Base-by-base conservation (phyloP, 2,888 invertebrate genomes). In the Drosophila setosimentum region DNA sequence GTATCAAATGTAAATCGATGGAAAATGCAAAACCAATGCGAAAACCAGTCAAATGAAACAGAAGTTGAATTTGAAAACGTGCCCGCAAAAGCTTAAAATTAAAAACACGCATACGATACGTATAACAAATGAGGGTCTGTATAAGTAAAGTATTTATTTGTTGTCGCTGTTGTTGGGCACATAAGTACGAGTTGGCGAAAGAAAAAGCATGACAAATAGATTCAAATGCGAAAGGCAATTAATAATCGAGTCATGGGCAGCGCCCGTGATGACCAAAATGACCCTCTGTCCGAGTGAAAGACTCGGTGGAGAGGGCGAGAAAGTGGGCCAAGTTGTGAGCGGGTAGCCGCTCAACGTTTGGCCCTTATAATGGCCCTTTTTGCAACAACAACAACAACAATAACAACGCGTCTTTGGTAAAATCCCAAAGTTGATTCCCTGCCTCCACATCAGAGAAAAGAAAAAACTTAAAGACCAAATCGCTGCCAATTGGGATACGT, bases 31-130 rank as follows among this genome's bases (percentile, higher is more conserved):
- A 66, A 64, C 16, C 45, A 33, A 57, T 57, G 21, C 21, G 30
- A 64, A 74, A 59, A 50, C 64, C 35, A 67, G 50, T 65, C 63
- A 59, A 72, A 73, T 61, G 69, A 42, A 68, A 58, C 78, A 68
- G 60, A 78, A 68, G 62, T 64, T 42, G 67, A 78, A 68, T 78
- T 73, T 59, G 30, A 24, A 55, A 68, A 78, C 78, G 81, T 78
- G 78, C 50, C 73, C 35, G 37, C 45, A 48, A 29, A 42, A n/a
- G 68, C 62, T 84, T 76, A 64, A 86, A 86, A 83, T 80, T 77
- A 69, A 81, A 81, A 90, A 71, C 82, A 90, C 89, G 90, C 89
- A 90, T 83, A 86, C 78, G 78, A 75, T 37, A 32, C 58, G 73
- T 84, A 57, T 65, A 73, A 72, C 87, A 68, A 68, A 73, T 73